These are phyloP conservation scores for Chrysochloris asiatica DNA, from an alignment of 2,113 vertebrate genomes.

Conservation along the genomic window DNA sequence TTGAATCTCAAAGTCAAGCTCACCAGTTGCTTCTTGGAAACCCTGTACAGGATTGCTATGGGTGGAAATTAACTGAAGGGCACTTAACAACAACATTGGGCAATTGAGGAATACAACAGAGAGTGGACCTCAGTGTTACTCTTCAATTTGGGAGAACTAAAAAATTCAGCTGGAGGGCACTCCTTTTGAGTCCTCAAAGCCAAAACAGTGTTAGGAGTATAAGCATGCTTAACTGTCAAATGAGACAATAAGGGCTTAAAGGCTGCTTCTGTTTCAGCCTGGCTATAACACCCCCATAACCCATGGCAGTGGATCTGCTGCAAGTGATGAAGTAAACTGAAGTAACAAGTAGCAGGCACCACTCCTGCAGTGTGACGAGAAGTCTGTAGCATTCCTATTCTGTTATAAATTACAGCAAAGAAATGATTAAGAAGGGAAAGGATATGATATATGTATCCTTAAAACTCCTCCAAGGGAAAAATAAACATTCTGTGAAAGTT, in stretches of 20 bases:
- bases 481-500: constrained; percentile 65
- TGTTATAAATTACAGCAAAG: constrained; percentile 44
- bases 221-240: neutral
- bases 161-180: neutral
- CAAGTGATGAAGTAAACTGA: neutral
- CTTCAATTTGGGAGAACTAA: neutral
- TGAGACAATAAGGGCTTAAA: neutral
- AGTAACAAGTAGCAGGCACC: neutral
- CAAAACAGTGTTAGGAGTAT: neutral
- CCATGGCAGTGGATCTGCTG: fast-evolving
- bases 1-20: no score
- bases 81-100: no score
- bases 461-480: constrained; percentile 69
- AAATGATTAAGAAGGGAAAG: constrained; percentile 59
- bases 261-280: neutral
- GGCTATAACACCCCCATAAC: no score
- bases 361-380: neutral
- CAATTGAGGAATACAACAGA: neutral
- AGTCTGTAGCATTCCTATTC: neutral
- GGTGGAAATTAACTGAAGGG: no score
- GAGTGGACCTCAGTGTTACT: neutral
- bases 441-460: constrained; percentile 54
- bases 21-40: no score
- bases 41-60: no score
- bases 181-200: neutral